Conservation (phyloP, 2,113 vertebrate species). For the Nanorana parkeri region DNA sequence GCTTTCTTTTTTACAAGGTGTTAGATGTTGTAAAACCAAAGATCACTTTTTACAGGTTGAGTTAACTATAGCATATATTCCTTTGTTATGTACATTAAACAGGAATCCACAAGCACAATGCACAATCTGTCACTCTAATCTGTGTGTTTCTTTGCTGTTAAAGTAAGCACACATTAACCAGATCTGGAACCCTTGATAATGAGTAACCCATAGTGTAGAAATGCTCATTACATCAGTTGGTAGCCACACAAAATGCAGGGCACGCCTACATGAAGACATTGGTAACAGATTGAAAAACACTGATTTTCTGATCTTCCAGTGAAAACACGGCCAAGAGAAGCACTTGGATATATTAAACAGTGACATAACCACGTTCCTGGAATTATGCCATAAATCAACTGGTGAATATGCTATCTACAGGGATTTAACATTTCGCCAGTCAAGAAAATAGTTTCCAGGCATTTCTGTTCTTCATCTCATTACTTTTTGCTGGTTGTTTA, state of each 20-base stretch:
- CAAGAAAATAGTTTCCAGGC: conserved; percentile 37
- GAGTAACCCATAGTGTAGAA: conserved; percentile 48
- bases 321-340: no score
- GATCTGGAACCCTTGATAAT: conserved; percentile 37
- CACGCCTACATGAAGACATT: no score
- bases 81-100: neutral
- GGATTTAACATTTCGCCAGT: conserved; percentile 20
- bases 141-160: conserved; percentile 47
- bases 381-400: conserved; percentile 24
- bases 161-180: conserved; percentile 48
- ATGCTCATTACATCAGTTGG: conserved; percentile 11
- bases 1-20: neutral
- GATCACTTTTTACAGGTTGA: neutral
- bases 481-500: conserved; percentile 5
- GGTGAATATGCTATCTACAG: conserved; percentile 2
- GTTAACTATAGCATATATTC: neutral
- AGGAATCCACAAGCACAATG: neutral
- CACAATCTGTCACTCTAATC: conserved; percentile 16
- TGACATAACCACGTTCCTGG: conserved; percentile 12
- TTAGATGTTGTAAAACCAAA: conserved; percentile 5
- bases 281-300: no score
- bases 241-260: neutral
- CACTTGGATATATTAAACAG: neutral
- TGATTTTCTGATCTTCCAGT: no score
- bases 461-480: conserved; percentile 10